Percentiles rank a stretch among this genome's conserved stretches.
Evolutionary conservation across 2,888 invertebrate genomes (phyloP).

Genomic region (Eupeodes latifasciatus): DNA sequence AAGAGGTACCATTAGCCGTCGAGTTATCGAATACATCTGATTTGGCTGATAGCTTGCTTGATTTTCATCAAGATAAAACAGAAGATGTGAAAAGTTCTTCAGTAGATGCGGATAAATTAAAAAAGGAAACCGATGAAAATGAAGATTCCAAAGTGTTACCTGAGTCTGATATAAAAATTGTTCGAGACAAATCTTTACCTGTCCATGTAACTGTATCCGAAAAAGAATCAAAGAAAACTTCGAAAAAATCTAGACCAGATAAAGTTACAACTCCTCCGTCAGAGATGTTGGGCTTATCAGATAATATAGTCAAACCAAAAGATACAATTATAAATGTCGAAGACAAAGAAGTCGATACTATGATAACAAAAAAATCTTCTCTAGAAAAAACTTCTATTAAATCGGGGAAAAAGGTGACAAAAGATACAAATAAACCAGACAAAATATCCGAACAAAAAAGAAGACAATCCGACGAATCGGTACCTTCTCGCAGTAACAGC

Average conservation of each 20-base stretch:
- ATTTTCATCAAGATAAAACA: constrained; percentile 44
- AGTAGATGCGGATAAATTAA: constrained; percentile 35
- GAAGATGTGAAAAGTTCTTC: constrained; percentile 1
- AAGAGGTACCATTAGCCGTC: constrained; percentile 59
- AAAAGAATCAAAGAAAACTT: constrained; percentile 32
- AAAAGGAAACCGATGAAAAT: constrained; percentile 28
- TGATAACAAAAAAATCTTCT: neutral
- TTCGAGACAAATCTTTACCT: neutral
- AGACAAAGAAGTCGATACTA: constrained; percentile 25
- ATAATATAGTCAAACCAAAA: constrained; percentile 16
- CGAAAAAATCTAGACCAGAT: constrained; percentile 37
- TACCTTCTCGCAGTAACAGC: neutral
- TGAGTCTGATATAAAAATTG: neutral
- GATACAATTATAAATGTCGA: constrained; percentile 53
- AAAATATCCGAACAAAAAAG: constrained; percentile 11
- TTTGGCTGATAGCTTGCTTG: constrained; percentile 73
- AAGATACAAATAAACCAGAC: constrained; percentile 5
- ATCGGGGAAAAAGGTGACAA: neutral
- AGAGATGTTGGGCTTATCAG: neutral
- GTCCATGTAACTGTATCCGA: neutral
- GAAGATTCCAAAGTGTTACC: neutral
- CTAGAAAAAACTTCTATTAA: constrained; percentile 17
- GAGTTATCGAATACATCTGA: constrained; percentile 73
- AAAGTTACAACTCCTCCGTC: constrained; percentile 8
- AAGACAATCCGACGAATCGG: constrained; percentile 6